Percentiles rank a stretch among this genome's conserved stretches.
phyloP scores from a whole-genome alignment of 2,113 vertebrate genomes.

The Raja brachyura region DNA sequence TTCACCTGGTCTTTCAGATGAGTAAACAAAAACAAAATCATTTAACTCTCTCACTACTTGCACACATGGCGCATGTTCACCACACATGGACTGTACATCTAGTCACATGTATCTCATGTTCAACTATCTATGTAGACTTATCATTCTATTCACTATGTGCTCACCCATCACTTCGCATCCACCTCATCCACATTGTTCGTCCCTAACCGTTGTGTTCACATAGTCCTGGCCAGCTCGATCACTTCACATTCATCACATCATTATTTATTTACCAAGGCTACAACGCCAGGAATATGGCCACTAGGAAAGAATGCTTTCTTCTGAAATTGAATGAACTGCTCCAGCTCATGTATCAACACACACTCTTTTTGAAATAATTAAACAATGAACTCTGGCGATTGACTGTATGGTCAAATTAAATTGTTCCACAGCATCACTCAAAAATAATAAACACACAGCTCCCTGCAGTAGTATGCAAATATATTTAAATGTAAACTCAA shows the following conservation, averaged over 20 bases:
- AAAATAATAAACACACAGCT: constrained; percentile 20
- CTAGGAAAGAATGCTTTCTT: neutral
- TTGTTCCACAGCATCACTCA: neutral
- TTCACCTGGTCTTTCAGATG: neutral
- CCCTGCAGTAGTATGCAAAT: constrained; percentile 19
- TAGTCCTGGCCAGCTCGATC: neutral
- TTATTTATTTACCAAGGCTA: neutral
- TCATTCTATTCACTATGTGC: neutral
- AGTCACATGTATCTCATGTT: neutral
- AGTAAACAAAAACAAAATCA: constrained; percentile 1
- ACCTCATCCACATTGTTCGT: neutral
- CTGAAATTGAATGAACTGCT: neutral
- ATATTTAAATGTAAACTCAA: constrained; percentile 31
- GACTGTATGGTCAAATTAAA: neutral
- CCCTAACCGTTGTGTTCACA: neutral
- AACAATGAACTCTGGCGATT: neutral
- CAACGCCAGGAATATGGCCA: neutral
- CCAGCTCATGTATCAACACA: neutral
- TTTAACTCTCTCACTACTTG: neutral
- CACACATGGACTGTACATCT: neutral
- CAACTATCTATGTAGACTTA: neutral
- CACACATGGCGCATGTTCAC: neutral
- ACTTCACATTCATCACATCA: neutral
- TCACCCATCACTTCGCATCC: neutral
- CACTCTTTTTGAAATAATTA: neutral